These are phyloP conservation scores for Hylaeus volcanicus DNA, from an alignment of 1,140 invertebrate species.

Conservation along the genomic window DNA sequence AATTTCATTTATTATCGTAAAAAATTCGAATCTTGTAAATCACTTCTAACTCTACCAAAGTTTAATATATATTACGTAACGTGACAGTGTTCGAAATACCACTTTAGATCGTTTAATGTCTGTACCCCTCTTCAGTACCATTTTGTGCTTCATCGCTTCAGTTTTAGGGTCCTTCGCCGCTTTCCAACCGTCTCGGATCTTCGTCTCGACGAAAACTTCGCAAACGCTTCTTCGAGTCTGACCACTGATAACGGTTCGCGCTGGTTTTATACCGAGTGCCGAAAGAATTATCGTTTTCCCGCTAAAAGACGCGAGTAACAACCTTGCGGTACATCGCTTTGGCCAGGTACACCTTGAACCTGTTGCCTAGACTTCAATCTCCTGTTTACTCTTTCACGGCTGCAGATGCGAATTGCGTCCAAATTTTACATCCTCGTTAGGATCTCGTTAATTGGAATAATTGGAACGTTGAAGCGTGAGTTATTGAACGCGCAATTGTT, in stretches of 20 bases:
- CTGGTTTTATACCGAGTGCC: slow-evolving; percentile 64
- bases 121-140: background rate
- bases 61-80: too few species aligned
- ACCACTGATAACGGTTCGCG: slow-evolving; percentile 61
- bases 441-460: too few species aligned
- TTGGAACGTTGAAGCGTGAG: too few species aligned
- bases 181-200: background rate
- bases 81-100: too few species aligned
- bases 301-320: slow-evolving; percentile 66
- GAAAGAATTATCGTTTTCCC: slow-evolving; percentile 61
- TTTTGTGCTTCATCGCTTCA: slow-evolving; percentile 10
- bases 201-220: slow-evolving; percentile 13
- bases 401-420: background rate
- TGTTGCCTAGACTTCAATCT: background rate
- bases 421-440: background rate
- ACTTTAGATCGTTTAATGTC: too few species aligned
- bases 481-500: too few species aligned
- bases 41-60: too few species aligned
- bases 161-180: background rate
- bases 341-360: slow-evolving; percentile 28
- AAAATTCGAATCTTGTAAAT: too few species aligned
- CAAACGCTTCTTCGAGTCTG: slow-evolving; percentile 52
- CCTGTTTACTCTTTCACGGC: background rate
- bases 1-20: too few species aligned
- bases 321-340: slow-evolving; percentile 57